These are phyloP conservation scores for Sylvietta virens DNA, from an alignment of 2,113 vertebrate genomes.

Conservation along the genomic window DNA sequence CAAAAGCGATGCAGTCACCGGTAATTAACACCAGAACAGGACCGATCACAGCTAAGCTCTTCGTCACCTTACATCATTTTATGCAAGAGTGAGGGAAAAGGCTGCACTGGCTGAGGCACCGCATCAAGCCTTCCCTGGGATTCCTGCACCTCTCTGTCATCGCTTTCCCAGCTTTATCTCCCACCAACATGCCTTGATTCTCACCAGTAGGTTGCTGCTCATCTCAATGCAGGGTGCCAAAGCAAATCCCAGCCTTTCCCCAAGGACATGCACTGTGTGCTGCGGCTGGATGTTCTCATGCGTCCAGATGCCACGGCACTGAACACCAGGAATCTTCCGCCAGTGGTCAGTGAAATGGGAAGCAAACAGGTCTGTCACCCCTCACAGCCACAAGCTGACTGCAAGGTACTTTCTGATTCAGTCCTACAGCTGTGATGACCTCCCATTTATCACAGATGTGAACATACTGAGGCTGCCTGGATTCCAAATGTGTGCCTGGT, in stretches of 20 bases:
- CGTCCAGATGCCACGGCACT: rapidly evolving
- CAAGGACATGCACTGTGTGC: rapidly evolving
- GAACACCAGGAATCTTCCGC: background rate
- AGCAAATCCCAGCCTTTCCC: background rate
- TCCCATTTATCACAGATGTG: rapidly evolving
- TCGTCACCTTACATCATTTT: background rate
- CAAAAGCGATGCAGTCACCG: background rate
- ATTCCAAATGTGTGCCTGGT: background rate
- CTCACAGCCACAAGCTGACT: rapidly evolving
- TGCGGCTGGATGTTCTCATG: background rate
- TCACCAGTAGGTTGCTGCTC: background rate
- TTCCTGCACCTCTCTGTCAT: slow-evolving; percentile 7
- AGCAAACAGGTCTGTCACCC: background rate
- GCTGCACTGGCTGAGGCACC: background rate
- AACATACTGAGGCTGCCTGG: background rate
- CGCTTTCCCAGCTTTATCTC: background rate
- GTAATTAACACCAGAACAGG: slow-evolving; percentile 10
- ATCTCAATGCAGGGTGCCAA: background rate
- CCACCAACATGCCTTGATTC: background rate
- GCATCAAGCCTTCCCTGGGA: background rate
- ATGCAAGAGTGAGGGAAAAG: background rate
- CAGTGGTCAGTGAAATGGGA: rapidly evolving
- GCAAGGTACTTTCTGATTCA: background rate
- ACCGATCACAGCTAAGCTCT: background rate
- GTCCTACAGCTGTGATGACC: background rate